phyloP scores from a whole-genome alignment of 2,797 vertebrate species.

The Loriculus beryllinus region DNA sequence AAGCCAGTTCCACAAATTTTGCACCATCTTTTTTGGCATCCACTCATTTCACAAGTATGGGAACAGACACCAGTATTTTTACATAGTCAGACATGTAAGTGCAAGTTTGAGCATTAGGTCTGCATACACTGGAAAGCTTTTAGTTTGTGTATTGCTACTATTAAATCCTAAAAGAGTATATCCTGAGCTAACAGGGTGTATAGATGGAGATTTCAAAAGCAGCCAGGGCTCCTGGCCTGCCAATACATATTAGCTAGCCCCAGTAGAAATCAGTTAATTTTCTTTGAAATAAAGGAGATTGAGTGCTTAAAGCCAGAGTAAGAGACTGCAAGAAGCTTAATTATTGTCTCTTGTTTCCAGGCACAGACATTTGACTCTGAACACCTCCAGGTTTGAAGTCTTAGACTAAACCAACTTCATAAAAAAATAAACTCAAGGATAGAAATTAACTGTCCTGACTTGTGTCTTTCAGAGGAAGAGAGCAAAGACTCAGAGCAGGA shows the following conservation, averaged over 20 bases:
- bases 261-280: not conserved
- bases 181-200: not conserved
- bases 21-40: not conserved
- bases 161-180: not conserved
- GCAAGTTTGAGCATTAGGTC: not conserved
- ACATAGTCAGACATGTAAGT: not conserved
- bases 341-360: conserved; percentile 4
- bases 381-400: not conserved
- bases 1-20: not conserved
- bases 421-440: not conserved
- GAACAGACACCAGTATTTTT: not conserved
- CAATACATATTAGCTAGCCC: not conserved
- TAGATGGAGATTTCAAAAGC: not conserved
- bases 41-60: not conserved
- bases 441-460: not conserved
- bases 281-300: not conserved
- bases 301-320: not conserved
- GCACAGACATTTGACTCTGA: not conserved
- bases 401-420: not conserved
- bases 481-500: not conserved
- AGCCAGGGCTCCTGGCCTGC: not conserved
- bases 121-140: not conserved
- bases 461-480: not conserved
- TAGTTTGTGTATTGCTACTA: not conserved
- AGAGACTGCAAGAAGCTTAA: not conserved